Evolutionary conservation across 2,113 vertebrate species (phyloP).

Genomic region (Miniopterus natalensis): DNA sequence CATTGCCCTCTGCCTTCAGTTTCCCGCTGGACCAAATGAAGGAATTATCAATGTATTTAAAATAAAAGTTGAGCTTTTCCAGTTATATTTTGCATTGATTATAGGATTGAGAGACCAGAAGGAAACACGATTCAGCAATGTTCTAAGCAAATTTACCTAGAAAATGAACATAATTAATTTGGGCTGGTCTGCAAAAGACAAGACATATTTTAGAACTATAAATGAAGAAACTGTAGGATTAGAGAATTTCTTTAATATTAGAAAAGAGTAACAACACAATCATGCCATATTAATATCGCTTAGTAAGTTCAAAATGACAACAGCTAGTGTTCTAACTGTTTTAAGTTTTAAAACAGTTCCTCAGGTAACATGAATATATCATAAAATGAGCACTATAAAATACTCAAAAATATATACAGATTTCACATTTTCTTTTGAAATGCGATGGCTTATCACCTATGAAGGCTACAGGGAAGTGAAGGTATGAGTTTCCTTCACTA

Average conservation of each 20-base stretch:
- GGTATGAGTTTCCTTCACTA: neutral
- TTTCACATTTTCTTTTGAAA: neutral
- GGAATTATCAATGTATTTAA: neutral
- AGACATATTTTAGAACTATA: neutral
- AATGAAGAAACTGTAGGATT: neutral
- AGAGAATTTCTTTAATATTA: neutral
- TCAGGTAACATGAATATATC: neutral
- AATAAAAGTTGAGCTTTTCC: neutral
- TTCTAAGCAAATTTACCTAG: neutral
- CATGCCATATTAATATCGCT: neutral
- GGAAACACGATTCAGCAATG: neutral
- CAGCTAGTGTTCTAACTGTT: neutral
- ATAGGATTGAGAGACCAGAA: neutral
- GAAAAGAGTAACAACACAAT: neutral
- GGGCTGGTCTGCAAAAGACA: neutral
- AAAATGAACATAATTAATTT: neutral
- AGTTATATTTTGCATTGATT: conserved; percentile 6
- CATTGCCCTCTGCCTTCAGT: neutral
- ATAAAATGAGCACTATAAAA: neutral
- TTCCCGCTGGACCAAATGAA: neutral
- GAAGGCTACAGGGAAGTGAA: neutral
- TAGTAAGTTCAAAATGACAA: neutral
- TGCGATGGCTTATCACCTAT: neutral
- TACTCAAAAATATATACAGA: neutral
- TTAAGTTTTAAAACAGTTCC: conserved; percentile 22